Evolutionary conservation across 2,797 vertebrate species (phyloP).

Genomic region (Acanthurus lineatus): DNA sequence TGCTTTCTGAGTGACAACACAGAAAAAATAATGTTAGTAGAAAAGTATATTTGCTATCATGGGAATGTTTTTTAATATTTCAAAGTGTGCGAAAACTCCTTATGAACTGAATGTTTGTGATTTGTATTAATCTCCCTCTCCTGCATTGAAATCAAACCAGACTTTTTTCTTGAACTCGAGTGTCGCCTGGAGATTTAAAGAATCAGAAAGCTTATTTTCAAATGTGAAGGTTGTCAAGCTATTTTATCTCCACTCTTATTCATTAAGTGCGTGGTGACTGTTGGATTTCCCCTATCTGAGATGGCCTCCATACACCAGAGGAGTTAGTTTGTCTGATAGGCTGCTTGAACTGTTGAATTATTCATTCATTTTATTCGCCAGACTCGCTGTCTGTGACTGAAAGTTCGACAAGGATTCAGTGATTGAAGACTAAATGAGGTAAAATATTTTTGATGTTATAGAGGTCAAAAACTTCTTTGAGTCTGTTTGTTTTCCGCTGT

Average conservation of each 20-base stretch:
- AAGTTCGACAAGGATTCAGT: conserved; percentile 17
- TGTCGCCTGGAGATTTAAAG: conserved; percentile 38
- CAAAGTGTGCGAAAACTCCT: conserved; percentile 26
- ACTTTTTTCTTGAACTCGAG: conserved; percentile 25
- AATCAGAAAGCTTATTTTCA: conserved; percentile 47
- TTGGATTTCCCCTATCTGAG: conserved; percentile 55
- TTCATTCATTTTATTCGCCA: conserved; percentile 63
- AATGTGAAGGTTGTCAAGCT: conserved; percentile 53
- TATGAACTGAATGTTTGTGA: conserved; percentile 14
- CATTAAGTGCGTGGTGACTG: conserved; percentile 54
- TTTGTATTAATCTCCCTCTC: conserved; percentile 4
- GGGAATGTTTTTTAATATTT: conserved; percentile 26
- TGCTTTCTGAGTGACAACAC: conserved; percentile 8
- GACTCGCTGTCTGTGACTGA: conserved; percentile 36
- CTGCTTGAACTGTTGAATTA: conserved; percentile 67
- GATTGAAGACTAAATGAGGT: conserved; percentile 42
- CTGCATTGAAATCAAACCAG: conserved; percentile 30
- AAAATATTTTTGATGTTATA: conserved; percentile 38
- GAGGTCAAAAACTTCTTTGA: conserved; percentile 5
- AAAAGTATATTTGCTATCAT: conserved; percentile 7
- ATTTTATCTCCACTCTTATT: conserved; percentile 60
- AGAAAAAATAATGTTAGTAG: neutral
- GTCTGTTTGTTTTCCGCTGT: neutral
- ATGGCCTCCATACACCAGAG: conserved; percentile 67
- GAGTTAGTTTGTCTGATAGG: conserved; percentile 55